phyloP scores from a whole-genome alignment of 2,888 invertebrate genomes.

The Steinernema hermaphroditum region DNA sequence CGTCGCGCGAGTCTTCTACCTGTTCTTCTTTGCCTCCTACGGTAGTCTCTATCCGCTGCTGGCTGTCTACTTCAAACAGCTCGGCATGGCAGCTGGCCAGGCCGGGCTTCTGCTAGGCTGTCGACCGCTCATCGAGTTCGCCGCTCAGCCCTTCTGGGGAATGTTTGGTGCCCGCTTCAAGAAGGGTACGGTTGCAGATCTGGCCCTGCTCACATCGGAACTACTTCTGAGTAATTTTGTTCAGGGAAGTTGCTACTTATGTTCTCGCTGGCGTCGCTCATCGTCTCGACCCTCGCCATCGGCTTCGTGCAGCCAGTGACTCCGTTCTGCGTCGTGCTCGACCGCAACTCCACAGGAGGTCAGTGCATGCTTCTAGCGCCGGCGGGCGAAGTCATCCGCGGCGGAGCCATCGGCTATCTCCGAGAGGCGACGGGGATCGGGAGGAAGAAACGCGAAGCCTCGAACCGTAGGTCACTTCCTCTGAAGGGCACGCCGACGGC shows the following conservation, averaged over 20 bases:
- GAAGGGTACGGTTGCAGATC: constrained; percentile 49
- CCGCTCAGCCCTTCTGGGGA: constrained; percentile 97
- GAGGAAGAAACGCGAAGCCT: constrained; percentile 41
- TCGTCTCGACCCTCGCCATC: constrained; percentile 90
- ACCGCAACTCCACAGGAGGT: constrained; percentile 46
- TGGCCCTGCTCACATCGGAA: too few species aligned
- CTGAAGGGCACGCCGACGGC: not conserved
- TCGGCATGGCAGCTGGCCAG: constrained; percentile 84
- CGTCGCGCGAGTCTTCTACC: constrained; percentile 94
- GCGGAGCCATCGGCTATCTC: constrained; percentile 62
- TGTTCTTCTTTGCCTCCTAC: constrained; percentile 98
- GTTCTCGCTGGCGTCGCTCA: constrained; percentile 89
- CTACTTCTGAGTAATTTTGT: too few species aligned
- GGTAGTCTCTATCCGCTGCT: constrained; percentile 95
- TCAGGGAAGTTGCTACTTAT: constrained; percentile 76
- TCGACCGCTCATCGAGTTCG: constrained; percentile 92
- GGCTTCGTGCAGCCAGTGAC: constrained; percentile 93
- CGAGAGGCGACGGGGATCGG: constrained; percentile 54
- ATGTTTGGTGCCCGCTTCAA: constrained; percentile 82
- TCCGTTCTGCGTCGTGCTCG: constrained; percentile 68
- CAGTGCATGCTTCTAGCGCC: constrained; percentile 51
- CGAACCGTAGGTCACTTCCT: constrained; percentile 38
- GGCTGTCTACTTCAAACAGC: constrained; percentile 99
- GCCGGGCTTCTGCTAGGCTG: constrained; percentile 77
- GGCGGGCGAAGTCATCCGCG: constrained; percentile 47